These are phyloP conservation scores for Drosophila nr. medialis DNA, from an alignment of 2,888 invertebrate genomes.

Conservation along the genomic window DNA sequence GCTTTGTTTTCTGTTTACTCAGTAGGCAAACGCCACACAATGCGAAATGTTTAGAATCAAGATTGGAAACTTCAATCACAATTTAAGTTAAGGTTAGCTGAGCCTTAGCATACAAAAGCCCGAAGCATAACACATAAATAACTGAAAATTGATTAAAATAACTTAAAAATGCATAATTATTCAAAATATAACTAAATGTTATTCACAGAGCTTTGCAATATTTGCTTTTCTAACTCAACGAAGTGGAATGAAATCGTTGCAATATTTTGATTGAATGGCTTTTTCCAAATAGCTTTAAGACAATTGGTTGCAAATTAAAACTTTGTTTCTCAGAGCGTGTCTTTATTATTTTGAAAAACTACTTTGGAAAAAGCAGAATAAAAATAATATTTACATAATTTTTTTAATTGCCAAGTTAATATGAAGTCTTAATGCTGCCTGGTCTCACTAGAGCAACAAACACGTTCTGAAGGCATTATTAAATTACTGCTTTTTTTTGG, in stretches of 20 bases:
- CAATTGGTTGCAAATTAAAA: not conserved
- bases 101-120: not conserved
- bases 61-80: not conserved
- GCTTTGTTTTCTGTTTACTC: not conserved
- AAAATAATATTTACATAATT: not conserved
- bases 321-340: not conserved
- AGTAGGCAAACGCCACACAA: not conserved
- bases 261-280: no score
- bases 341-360: not conserved
- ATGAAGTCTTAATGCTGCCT: slow-evolving; percentile 5
- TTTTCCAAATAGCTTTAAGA: not conserved
- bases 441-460: not conserved
- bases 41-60: not conserved
- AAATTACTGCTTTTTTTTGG: slow-evolving; percentile 10
- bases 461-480: slow-evolving; percentile 35
- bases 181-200: not conserved
- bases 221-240: not conserved
- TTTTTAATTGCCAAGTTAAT: not conserved
- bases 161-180: rapidly evolving
- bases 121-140: not conserved
- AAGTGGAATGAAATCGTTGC: not conserved
- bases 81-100: no score
- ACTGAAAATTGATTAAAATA: not conserved
- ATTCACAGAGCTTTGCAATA: no score
- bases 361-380: not conserved